Evolutionary conservation across 2,113 vertebrate species (phyloP), one percentile per base, ranked within the genome.

Genomic region (Cochlearius cochlearius): DNA sequence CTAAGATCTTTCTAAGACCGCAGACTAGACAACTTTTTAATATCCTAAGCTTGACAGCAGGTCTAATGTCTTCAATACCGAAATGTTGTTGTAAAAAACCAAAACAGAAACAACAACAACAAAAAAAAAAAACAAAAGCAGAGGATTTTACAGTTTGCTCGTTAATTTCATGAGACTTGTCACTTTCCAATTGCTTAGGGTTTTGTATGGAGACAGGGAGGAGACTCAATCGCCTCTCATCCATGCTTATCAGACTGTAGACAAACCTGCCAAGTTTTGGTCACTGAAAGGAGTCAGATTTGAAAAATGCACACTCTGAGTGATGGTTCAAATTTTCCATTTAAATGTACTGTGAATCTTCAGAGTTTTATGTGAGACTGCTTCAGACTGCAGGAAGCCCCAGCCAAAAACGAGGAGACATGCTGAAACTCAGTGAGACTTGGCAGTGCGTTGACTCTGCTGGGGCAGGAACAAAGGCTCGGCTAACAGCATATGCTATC

Each of bases 391-490:
- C 62, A 86, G 62, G 74, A 84, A 95, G 90, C 19, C 66, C 45
- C 74, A 89, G 88, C 89, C 85, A 95, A 88, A 94, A 92, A 47
- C 15, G 6, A 84, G 58, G 78, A 98, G 81, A 92, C 41, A 86
- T 49, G 41, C 53, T 84, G 93, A 88, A 94, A 71, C 29, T 67
- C 64, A 83, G 72, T 43, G 86, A 95, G 78, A 92, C 62, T 95
- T 97, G 97, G 95, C 96, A 94, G 27, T 30, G 30, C 3, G 1
- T 52, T 45, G 89, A 60, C 26, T 80, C 30, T 77, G 52, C 72
- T 94, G 82, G 73, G 92, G 64, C 68, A 88, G 69, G 92, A 97
- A 94, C 90, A 98, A 96, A 95, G 95, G 58, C 87, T 94, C 5
- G 0, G 50, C 58, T 88, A 87, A 67, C 60, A 90, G 58, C 97